Conservation (phyloP, 2,888 invertebrate genomes). For the Eucriotettix oculatus region DNA sequence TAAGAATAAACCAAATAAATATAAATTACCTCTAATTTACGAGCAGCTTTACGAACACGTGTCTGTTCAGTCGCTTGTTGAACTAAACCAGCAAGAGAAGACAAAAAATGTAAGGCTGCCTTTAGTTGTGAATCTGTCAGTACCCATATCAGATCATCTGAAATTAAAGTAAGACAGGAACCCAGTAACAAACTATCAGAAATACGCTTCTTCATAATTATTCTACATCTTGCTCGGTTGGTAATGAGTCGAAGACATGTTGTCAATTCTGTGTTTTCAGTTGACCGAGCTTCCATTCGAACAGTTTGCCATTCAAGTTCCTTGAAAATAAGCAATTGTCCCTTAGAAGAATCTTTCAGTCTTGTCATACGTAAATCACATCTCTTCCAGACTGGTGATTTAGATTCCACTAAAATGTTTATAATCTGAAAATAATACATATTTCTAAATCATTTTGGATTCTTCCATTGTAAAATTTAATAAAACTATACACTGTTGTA, state of each 20-base stretch:
- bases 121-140: conserved; percentile 89
- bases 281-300: conserved; percentile 83
- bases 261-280: conserved; percentile 56
- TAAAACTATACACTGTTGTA: too few species aligned
- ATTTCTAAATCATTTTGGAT: too few species aligned
- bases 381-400: conserved; percentile 77
- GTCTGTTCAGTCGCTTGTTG: conserved; percentile 64
- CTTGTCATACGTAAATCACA: conserved; percentile 81
- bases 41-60: conserved; percentile 63
- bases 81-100: conserved; percentile 67
- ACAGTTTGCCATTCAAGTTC: conserved; percentile 95
- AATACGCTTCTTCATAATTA: conserved; percentile 87
- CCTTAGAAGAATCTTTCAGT: conserved; percentile 74
- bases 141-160: conserved; percentile 95
- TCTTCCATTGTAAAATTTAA: too few species aligned
- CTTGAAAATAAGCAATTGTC: conserved; percentile 90
- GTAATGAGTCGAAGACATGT: conserved; percentile 74
- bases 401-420: conserved; percentile 55
- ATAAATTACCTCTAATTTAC: conserved; percentile 53
- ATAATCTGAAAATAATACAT: background rate
- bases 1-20: background rate
- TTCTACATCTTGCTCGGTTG: conserved; percentile 85
- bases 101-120: conserved; percentile 79
- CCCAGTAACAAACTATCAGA: conserved; percentile 88
- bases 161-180: conserved; percentile 75